A percentile compares a stretch with the other conserved stretches of the same genome.
Evolutionary conservation across 2,797 vertebrate genomes (phyloP).

Genomic region (Acrossocheilus fasciatus): DNA sequence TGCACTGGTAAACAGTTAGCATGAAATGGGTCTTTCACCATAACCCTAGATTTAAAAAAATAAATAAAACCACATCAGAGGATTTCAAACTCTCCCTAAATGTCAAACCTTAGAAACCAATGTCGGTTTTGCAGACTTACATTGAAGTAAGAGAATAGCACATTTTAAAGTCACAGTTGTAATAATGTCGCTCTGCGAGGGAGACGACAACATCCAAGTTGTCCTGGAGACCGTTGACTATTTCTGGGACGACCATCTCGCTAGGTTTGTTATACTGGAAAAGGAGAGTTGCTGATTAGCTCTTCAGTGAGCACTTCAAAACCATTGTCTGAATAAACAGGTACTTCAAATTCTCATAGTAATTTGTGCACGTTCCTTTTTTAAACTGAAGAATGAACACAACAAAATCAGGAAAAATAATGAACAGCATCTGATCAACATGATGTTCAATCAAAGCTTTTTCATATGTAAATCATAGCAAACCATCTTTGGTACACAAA

Average conservation of each 20-base stretch:
- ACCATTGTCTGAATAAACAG: constrained; percentile 32
- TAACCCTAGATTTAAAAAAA: constrained; percentile 84
- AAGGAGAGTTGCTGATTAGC: constrained; percentile 38
- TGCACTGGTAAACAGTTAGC: constrained; percentile 98
- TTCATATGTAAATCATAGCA: background rate
- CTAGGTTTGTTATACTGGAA: constrained; percentile 91
- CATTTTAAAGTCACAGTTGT: constrained; percentile 99
- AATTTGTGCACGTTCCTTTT: constrained; percentile 10
- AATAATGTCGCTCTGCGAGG: constrained; percentile 98
- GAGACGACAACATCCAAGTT: constrained; percentile 98
- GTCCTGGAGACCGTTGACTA: constrained; percentile 93
- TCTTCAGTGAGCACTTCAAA: constrained; percentile 47
- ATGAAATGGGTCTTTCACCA: constrained; percentile 99
- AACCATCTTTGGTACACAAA: background rate
- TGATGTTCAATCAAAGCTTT: background rate
- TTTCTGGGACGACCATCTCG: constrained; percentile 92
- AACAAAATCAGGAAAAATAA: background rate
- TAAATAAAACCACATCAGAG: background rate
- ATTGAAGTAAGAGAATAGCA: constrained; percentile 98
- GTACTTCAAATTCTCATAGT: constrained; percentile 27
- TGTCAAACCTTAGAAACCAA: background rate
- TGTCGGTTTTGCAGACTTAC: constrained; percentile 78
- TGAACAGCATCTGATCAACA: background rate
- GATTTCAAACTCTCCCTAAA: background rate
- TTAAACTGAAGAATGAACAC: background rate